These are phyloP conservation scores for Isichthys henryi DNA, from an alignment of 2,113 vertebrate genomes.

Conservation along the genomic window DNA sequence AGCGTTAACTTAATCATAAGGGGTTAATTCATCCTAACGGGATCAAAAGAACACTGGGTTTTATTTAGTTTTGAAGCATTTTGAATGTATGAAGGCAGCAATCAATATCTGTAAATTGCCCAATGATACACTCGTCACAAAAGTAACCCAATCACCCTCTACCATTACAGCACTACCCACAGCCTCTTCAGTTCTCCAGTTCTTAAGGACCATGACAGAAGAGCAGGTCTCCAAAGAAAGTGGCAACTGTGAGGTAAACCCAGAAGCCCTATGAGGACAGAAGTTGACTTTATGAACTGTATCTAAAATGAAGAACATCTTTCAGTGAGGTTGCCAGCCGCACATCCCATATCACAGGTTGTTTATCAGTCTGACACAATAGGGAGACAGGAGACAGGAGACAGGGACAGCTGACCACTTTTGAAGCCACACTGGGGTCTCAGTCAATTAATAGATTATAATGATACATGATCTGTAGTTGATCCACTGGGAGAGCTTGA, in stretches of 20 bases:
- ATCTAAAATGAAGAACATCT: background rate
- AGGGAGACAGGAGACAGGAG: background rate
- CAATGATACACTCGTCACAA: background rate
- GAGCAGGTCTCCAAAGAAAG: slow-evolving; percentile 30
- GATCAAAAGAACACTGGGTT: background rate
- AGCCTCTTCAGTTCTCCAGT: background rate
- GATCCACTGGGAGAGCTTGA: background rate
- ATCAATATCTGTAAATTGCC: background rate
- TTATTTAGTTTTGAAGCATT: background rate
- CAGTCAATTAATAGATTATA: background rate
- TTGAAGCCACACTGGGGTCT: background rate
- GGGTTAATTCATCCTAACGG: background rate
- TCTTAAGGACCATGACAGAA: background rate
- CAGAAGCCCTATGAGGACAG: background rate
- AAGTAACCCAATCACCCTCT: background rate
- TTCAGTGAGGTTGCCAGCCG: background rate
- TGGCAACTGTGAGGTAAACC: background rate
- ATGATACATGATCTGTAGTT: background rate
- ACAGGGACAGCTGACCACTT: background rate
- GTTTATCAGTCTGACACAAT: background rate
- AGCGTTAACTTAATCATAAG: background rate
- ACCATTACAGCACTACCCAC: background rate
- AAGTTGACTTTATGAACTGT: background rate
- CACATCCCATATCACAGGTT: background rate
- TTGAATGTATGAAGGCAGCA: background rate